Evolutionary conservation across 53 echinoderm and acorn worm genomes (phyloP).

Genomic region (Henricia sp.): DNA sequence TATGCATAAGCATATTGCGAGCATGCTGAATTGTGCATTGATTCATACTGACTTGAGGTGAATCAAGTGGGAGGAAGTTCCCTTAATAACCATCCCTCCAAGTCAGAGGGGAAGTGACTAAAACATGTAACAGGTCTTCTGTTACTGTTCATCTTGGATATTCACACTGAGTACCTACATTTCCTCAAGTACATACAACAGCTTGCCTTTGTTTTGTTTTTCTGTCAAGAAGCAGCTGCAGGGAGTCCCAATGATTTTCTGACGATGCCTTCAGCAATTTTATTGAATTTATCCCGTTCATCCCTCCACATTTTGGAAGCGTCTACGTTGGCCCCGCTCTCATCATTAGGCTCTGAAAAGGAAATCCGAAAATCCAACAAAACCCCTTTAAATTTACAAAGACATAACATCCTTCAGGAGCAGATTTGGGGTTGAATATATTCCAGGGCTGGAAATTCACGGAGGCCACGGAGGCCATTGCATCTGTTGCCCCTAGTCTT

Average conservation of each 20-base stretch:
- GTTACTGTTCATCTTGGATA: not conserved
- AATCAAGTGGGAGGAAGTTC: constrained; percentile 1
- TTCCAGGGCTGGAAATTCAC: too few species aligned
- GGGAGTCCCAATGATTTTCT: constrained; percentile 81
- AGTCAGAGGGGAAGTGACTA: constrained; percentile 7
- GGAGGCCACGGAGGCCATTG: too few species aligned
- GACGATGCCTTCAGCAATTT: constrained; percentile 78
- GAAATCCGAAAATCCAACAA: too few species aligned
- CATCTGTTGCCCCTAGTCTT: too few species aligned
- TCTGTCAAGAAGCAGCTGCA: constrained; percentile 4
- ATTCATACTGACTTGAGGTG: not conserved
- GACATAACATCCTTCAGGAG: too few species aligned
- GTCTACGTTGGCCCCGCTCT: constrained; percentile 98
- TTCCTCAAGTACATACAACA: too few species aligned
- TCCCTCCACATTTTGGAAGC: constrained; percentile 99
- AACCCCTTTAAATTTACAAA: too few species aligned
- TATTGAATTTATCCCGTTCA: constrained; percentile 79
- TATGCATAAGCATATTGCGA: not conserved
- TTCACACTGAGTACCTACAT: too few species aligned
- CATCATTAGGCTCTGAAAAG: constrained; percentile 91
- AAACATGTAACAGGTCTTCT: not conserved
- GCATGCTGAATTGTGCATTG: not conserved
- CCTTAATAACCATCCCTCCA: not conserved
- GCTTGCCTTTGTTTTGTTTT: not conserved
- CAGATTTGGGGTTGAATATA: too few species aligned